A percentile compares a stretch with the other conserved stretches of the same genome.
These are phyloP conservation scores for Macrobrachium nipponense DNA, from an alignment of 1,140 invertebrate genomes.

Conservation along the genomic window DNA sequence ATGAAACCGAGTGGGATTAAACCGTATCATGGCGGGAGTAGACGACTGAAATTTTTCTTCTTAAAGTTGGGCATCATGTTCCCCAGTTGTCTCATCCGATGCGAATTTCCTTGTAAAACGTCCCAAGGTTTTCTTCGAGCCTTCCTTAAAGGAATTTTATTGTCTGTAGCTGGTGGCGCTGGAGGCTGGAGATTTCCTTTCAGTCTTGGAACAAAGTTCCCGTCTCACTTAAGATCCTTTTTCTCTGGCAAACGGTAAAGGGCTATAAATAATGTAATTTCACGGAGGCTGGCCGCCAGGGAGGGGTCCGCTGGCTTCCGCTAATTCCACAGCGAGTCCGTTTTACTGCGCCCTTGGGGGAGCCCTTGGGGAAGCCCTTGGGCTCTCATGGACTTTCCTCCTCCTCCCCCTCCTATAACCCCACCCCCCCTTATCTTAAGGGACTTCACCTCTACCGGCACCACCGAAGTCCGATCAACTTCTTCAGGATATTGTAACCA, in stretches of 20 bases:
- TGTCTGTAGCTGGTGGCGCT: neutral
- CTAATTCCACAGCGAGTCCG: slow-evolving; percentile 30
- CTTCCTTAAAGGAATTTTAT: too few relatives aligned
- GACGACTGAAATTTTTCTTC: too few relatives aligned
- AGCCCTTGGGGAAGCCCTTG: neutral
- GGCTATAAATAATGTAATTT: slow-evolving; percentile 49
- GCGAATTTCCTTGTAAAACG: too few relatives aligned
- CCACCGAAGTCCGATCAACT: neutral
- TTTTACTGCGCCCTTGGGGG: neutral
- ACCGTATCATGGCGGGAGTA: too few relatives aligned
- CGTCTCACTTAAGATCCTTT: slow-evolving; percentile 13
- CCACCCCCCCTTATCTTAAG: neutral
- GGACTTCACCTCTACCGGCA: neutral
- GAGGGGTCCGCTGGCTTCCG: slow-evolving; percentile 5
- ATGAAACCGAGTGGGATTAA: too few relatives aligned
- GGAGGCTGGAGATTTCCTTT: neutral
- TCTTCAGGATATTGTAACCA: too few relatives aligned
- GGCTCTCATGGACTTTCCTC: neutral
- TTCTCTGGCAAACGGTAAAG: slow-evolving; percentile 29
- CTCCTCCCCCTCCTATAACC: neutral
- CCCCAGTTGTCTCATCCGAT: too few relatives aligned
- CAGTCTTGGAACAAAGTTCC: slow-evolving; percentile 19
- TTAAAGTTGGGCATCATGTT: too few relatives aligned
- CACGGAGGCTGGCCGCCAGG: slow-evolving; percentile 33
- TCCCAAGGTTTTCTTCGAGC: too few relatives aligned